A percentile compares a stretch with the other conserved stretches of the same genome.
Conservation (phyloP, 1,140 invertebrate species). For the Babylonia areolata region DNA sequence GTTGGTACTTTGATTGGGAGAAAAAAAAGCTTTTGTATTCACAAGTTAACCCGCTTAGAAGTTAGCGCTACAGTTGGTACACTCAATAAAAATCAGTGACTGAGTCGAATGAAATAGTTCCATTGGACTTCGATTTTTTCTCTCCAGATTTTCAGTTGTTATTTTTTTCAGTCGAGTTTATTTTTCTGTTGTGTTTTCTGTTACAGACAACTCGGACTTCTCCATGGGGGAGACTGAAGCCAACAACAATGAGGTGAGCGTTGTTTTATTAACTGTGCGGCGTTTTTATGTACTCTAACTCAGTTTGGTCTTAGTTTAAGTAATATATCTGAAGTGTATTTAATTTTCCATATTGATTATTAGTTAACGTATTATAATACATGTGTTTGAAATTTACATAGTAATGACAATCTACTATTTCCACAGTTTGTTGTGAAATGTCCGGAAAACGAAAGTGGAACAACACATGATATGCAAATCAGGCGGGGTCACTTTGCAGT, state of each 20-base stretch:
- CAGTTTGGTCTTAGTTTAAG: not conserved
- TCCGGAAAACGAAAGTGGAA: not conserved
- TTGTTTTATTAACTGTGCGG: not conserved
- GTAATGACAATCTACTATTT: too few species aligned
- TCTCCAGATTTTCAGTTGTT: not conserved
- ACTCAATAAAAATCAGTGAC: too few species aligned
- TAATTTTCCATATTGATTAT: too few species aligned
- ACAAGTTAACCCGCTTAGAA: not conserved
- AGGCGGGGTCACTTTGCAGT: not conserved
- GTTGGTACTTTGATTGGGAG: conserved; percentile 24
- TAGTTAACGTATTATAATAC: too few species aligned
- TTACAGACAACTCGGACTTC: conserved; percentile 47
- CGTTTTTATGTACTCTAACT: not conserved
- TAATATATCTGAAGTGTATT: too few species aligned
- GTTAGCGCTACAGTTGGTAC: too few species aligned
- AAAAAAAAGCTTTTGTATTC: not conserved
- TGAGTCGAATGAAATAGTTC: not conserved
- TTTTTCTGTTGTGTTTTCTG: not conserved
- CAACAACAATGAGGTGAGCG: conserved; percentile 31
- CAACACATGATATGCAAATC: conserved; percentile 40
- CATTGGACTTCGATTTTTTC: not conserved
- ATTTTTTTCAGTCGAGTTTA: not conserved
- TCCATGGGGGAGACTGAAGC: conserved; percentile 38
- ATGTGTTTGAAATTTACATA: too few species aligned
- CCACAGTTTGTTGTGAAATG: too few species aligned